Evolutionary conservation across 2,113 vertebrate genomes (phyloP).

Genomic region (Hippolais icterina): DNA sequence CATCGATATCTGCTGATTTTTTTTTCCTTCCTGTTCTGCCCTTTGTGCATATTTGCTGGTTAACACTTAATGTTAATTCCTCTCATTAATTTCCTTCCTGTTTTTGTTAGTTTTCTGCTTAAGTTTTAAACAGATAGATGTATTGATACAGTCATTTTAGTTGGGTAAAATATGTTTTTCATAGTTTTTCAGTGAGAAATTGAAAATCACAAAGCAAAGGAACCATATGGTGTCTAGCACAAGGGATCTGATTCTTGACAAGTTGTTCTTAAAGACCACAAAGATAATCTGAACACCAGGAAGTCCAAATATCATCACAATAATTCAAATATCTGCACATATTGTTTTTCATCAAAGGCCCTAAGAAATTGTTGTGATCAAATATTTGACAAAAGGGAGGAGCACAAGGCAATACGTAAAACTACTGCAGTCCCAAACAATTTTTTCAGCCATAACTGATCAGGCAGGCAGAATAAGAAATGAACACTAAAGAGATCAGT

Average conservation of each 20-base stretch:
- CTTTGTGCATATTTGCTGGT: background rate
- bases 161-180: background rate
- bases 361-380: background rate
- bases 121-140: background rate
- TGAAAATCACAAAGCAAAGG: background rate
- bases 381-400: background rate
- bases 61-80: background rate
- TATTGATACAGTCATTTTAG: background rate
- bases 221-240: background rate
- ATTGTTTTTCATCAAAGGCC: background rate
- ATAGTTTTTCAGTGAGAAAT: background rate
- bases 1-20: background rate
- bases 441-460: background rate
- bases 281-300: background rate
- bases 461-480: background rate
- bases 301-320: background rate
- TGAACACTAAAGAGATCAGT: background rate
- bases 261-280: background rate
- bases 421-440: background rate
- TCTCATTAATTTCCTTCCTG: background rate
- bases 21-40: background rate
- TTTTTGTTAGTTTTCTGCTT: background rate
- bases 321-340: background rate
- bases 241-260: background rate
- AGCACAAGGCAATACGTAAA: fast-evolving